Percentiles rank a stretch among this genome's conserved stretches.
Evolutionary conservation across 2,113 vertebrate species (phyloP).

Genomic region (Protobothrops mucrosquamatus): DNA sequence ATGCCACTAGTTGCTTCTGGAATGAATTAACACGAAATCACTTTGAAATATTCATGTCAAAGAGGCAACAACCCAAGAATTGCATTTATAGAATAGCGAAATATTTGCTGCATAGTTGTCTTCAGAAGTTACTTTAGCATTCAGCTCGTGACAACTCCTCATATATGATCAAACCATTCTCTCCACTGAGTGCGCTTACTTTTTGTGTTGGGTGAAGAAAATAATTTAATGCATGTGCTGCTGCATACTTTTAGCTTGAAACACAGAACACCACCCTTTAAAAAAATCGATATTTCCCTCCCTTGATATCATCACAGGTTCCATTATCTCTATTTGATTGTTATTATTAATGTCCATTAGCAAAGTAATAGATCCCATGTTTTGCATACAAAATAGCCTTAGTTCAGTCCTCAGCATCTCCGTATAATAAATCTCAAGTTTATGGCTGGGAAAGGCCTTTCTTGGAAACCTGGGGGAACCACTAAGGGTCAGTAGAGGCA

Average conservation of each 20-base stretch:
- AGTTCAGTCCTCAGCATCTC: background rate
- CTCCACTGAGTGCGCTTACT: background rate
- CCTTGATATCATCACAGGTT: background rate
- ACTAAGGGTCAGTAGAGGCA: background rate
- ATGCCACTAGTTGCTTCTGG: background rate
- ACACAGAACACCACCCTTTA: background rate
- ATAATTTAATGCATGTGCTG: background rate
- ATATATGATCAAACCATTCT: background rate
- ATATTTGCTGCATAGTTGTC: background rate
- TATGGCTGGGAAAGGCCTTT: background rate
- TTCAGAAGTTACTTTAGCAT: background rate
- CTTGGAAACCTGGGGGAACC: background rate
- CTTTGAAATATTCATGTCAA: background rate
- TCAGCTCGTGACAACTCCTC: background rate
- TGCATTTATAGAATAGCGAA: background rate
- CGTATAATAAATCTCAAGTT: background rate
- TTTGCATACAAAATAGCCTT: background rate
- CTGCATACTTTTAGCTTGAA: background rate
- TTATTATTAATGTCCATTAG: background rate
- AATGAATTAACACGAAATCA: background rate
- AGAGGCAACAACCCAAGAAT: background rate
- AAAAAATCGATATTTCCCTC: background rate
- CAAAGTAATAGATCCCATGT: background rate
- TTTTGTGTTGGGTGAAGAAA: background rate
- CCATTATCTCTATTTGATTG: background rate